Percentiles rank a stretch among this genome's conserved stretches.
Evolutionary conservation across 2,888 invertebrate genomes (phyloP).

Genomic region (Leptopilina syphax): DNA sequence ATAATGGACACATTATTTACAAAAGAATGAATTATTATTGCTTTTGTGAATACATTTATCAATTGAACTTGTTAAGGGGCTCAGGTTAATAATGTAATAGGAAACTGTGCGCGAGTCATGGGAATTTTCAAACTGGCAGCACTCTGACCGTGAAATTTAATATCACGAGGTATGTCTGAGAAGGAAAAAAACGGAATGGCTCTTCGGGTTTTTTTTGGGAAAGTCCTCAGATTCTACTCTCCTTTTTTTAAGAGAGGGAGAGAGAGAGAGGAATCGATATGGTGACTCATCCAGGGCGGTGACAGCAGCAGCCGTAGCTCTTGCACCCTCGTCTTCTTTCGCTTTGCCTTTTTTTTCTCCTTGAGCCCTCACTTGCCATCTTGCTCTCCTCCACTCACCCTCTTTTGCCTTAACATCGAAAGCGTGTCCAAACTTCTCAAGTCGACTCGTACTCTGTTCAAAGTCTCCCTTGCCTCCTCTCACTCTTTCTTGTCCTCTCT

Average conservation of each 20-base stretch:
- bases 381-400: slow-evolving; percentile 36
- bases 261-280: slow-evolving; percentile 68
- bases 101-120: background rate
- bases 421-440: slow-evolving; percentile 71
- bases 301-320: slow-evolving; percentile 61
- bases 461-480: slow-evolving; percentile 38
- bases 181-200: slow-evolving; percentile 29
- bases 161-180: slow-evolving; percentile 59
- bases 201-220: slow-evolving; percentile 1
- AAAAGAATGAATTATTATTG: no score
- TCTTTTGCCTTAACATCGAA: slow-evolving; percentile 61
- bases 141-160: slow-evolving; percentile 63
- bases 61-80: no score
- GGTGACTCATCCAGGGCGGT: slow-evolving; percentile 74
- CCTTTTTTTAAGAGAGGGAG: no score
- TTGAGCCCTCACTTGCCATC: slow-evolving; percentile 44
- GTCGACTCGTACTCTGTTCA: slow-evolving; percentile 21
- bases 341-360: slow-evolving; percentile 56
- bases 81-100: background rate
- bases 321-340: slow-evolving; percentile 52
- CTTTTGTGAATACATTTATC: no score
- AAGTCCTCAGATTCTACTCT: slow-evolving; percentile 4
- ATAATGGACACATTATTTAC: no score
- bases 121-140: slow-evolving; percentile 47
- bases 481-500: slow-evolving; percentile 31